Evolutionary conservation across 1,140 invertebrate species (phyloP).

Genomic region (Trachymyrmex cornetzi): DNA sequence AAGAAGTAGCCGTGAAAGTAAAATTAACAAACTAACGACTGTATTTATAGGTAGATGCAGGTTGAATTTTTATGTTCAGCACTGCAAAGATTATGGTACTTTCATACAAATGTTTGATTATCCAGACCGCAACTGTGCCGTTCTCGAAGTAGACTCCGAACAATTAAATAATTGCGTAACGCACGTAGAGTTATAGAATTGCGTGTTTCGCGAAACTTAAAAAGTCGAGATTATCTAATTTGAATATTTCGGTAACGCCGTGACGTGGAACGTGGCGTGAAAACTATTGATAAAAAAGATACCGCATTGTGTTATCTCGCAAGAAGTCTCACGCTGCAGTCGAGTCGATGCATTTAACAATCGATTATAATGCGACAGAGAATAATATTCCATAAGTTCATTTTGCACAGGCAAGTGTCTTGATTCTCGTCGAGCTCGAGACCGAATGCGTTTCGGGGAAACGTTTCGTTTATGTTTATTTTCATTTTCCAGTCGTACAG

Average conservation of each 20-base stretch:
- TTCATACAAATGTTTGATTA: not conserved
- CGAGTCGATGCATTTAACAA: not conserved
- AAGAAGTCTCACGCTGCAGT: not conserved
- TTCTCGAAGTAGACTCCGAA: not conserved
- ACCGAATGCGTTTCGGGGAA: not conserved
- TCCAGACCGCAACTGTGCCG: not conserved
- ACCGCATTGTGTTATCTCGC: not conserved
- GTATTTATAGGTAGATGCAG: not conserved
- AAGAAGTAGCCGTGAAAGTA: not conserved
- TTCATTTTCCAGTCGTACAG: slow-evolving; percentile 51
- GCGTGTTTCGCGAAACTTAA: not conserved
- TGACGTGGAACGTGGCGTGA: not conserved
- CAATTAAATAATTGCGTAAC: not conserved
- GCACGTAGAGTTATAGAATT: not conserved
- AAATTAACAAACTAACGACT: not conserved
- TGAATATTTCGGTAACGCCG: not conserved
- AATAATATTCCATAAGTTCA: slow-evolving; percentile 40
- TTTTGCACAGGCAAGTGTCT: slow-evolving; percentile 63
- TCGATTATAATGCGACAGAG: slow-evolving; percentile 17
- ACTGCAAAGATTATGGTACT: not conserved
- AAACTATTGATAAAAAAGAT: not conserved
- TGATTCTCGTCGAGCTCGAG: not conserved
- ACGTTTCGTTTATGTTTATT: slow-evolving; percentile 9
- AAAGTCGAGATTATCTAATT: not conserved
- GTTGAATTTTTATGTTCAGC: not conserved